Evolutionary conservation across 2,113 vertebrate genomes (phyloP).

Genomic region (Oncorhynchus masou): DNA sequence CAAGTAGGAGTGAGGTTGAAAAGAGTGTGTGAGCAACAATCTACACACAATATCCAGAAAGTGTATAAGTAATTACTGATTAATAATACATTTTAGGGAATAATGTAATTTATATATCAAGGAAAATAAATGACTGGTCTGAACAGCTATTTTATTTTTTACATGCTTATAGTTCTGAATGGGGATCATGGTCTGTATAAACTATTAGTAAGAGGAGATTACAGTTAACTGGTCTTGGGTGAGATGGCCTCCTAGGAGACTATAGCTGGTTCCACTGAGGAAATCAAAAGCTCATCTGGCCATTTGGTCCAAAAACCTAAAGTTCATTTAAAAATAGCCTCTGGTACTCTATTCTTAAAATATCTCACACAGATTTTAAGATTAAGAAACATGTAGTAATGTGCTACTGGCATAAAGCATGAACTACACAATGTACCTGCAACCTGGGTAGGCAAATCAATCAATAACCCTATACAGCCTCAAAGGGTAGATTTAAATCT

Average conservation of each 20-base stretch:
- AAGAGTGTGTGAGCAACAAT: not conserved
- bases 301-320: constrained; percentile 36
- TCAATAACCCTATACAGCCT: not conserved
- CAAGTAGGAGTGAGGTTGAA: not conserved
- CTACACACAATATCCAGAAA: not conserved
- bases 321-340: constrained; percentile 10
- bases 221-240: constrained; percentile 32
- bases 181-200: constrained; percentile 48
- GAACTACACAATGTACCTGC: no score
- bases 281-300: constrained; percentile 19
- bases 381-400: no score
- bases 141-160: constrained; percentile 10
- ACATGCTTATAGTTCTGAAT: not conserved
- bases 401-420: no score
- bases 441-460: no score
- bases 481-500: not conserved
- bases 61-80: not conserved
- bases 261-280: constrained; percentile 34
- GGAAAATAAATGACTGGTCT: no score
- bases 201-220: constrained; percentile 49
- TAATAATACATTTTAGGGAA: no score
- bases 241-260: constrained; percentile 29
- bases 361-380: not conserved
- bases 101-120: not conserved
- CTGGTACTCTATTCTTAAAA: not conserved